Evolutionary conservation across 2,888 invertebrate species (phyloP), one percentile per base, ranked within the genome.

Genomic region (Eupithecia centaureata): DNA sequence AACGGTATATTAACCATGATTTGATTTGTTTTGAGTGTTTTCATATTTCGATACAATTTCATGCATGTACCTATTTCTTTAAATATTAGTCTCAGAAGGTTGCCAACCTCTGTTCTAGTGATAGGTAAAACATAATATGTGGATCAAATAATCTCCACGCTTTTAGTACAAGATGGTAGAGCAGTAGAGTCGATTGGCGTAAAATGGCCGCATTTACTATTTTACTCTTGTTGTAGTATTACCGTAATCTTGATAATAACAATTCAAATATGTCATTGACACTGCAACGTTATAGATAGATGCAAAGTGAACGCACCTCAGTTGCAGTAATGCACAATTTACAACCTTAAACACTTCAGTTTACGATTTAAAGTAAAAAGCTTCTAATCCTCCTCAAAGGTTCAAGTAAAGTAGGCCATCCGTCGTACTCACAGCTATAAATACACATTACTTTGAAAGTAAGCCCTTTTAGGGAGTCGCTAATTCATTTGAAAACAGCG

Each of bases 401-500:
- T 30, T 57, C 32, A 33, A 12, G 10, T 56, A 57, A 30, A 54
- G 56, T 61, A 61, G 56, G 65, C 28, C 60, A 65, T 25, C 18
- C n/a, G 54, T 12, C 52, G 30, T 15, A 61, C 47, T 56, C 12
- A 28, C 18, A 5, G 62, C 47, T 22, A 42, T 61, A 58, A 30
- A 57, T 33, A 56, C 42, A 32, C 33, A 63, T 66, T 58, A 64
- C 63, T 56, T 59, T 67, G 28, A 58, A 67, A 66, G 13, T 25
- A n/a, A 57, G 63, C 56, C 76, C 60, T 76, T 73, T 74, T 76
- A 74, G 73, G 71, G 70, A 61, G 68, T 65, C 68, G 73, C 76
- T 79, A 78, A 79, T 78, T 75, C 68, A 63, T 70, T 62, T 57
- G 59, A 25, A 25, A 68, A 72, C 28, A 33, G 62, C 61, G 63